A percentile compares a stretch with the other conserved stretches of the same genome.
Evolutionary conservation across 2,797 vertebrate species (phyloP).

Genomic region (Gobionotothen gibberifrons): DNA sequence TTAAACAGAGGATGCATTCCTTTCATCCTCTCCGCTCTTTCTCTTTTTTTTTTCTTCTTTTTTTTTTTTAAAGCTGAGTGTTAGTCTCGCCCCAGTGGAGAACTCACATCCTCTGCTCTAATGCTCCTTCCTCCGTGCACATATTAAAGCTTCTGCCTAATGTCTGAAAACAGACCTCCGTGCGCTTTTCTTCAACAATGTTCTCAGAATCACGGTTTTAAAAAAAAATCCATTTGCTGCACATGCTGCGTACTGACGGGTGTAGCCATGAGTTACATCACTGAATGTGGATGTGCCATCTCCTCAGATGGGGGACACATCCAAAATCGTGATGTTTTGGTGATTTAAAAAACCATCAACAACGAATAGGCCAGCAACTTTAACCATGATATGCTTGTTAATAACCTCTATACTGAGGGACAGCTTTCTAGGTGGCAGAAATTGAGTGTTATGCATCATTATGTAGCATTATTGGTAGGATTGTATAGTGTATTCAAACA

Average conservation of each 20-base stretch:
- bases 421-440: background rate
- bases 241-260: conserved; percentile 29
- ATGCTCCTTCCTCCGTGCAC: conserved; percentile 40
- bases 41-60: background rate
- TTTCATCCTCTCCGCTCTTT: conserved; percentile 11
- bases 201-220: conserved; percentile 34
- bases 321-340: background rate
- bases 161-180: conserved; percentile 53
- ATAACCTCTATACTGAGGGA: background rate
- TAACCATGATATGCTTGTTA: background rate
- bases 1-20: conserved; percentile 33
- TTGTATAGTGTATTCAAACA: conserved; percentile 7
- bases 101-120: conserved; percentile 39
- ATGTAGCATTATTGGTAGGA: conserved; percentile 14
- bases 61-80: conserved; percentile 32
- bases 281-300: conserved; percentile 36
- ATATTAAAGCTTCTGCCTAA: conserved; percentile 55
- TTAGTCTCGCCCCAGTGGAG: conserved; percentile 38
- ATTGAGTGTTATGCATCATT: background rate
- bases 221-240: conserved; percentile 19
- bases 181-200: conserved; percentile 41
- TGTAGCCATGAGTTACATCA: conserved; percentile 44
- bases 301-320: conserved; percentile 14
- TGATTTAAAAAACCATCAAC: conserved; percentile 9
- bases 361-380: background rate